phyloP scores from a whole-genome alignment of 1,140 invertebrate genomes.

The Lepidurus couesii region DNA sequence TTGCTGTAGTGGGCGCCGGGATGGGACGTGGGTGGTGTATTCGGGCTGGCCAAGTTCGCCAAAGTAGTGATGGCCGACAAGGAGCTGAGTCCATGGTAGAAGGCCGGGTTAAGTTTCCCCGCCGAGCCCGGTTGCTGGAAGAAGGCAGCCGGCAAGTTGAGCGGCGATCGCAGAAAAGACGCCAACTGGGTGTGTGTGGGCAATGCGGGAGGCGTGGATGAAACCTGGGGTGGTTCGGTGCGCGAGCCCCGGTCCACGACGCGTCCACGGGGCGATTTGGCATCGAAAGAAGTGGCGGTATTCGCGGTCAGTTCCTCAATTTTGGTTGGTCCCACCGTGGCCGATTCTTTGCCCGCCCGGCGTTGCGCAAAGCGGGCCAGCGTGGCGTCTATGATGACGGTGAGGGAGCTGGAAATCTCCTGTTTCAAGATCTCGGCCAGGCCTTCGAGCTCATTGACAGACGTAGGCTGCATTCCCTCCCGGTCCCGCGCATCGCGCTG shows the following conservation, averaged over 20 bases:
- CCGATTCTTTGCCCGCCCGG: constrained; percentile 46
- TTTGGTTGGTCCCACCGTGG: constrained; percentile 13
- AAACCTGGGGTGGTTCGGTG: constrained; percentile 31
- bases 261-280: constrained; percentile 32
- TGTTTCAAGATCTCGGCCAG: constrained; percentile 81
- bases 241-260: constrained; percentile 35
- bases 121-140: constrained; percentile 18
- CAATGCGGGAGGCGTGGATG: constrained; percentile 29
- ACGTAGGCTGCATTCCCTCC: constrained; percentile 49
- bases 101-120: constrained; percentile 26
- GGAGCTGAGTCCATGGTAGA: constrained; percentile 19
- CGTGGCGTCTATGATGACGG: constrained; percentile 80
- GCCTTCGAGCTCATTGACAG: constrained; percentile 70
- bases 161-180: constrained; percentile 27
- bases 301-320: constrained; percentile 22
- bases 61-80: constrained; percentile 29
- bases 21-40: constrained; percentile 25
- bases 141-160: constrained; percentile 34
- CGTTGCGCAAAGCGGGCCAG: constrained; percentile 64
- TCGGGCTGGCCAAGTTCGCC: constrained; percentile 27
- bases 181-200: constrained; percentile 25
- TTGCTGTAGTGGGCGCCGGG: constrained; percentile 39
- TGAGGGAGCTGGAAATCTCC: constrained; percentile 76
- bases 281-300: constrained; percentile 18
- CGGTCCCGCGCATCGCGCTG: constrained; percentile 51